Base-by-base conservation (phyloP, 2,888 invertebrate species). In the Rhamnusium bicolor region DNA sequence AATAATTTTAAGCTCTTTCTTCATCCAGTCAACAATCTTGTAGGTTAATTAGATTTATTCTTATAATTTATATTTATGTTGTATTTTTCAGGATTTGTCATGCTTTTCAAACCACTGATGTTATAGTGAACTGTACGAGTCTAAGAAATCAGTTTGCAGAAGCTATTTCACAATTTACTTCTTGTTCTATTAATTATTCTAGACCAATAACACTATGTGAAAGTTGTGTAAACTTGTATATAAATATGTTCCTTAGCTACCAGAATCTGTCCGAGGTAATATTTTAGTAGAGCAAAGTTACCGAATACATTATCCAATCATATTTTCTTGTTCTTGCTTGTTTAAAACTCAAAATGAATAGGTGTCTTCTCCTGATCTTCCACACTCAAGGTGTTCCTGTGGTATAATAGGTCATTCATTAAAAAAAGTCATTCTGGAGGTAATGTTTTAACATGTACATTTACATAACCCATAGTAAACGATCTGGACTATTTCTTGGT, bases 201-300 rank as follows among this genome's bases (percentile, higher is more conserved):
- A 88, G 91, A 77, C 93, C 93, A 4, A 91, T 93, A 78, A 90
- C 87, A 71, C 83, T 93, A 19, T 93, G 93, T 86, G 89, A 91
- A 84, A 86, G 86, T 58, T 93, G 93, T 85, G 87, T 92, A 10
- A 84, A 89, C 18, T 81, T 88, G 19, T 93, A 92, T 87, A 84
- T 91, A 16, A 83, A 85, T 75, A 90, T 92, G 62, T 78, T 86
- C 70, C 81, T 87, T 24, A 90, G 89, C 79, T 92, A 92, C 83
- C 77, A 89, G 73, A 89, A 90, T 71, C 88, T 92, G 82, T 79
- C 89, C 51, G 86, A 85, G 66, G 89, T 89, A 83, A 73, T 69
- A 51, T 46, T 14, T 68, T 18, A 62, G n/a, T n/a, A n/a, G 16
- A 49, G 2, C 2, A 7, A 14, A n/a, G 16, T 14, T 24, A 24